Base-by-base conservation (phyloP, 2,113 vertebrate species). In the Synchiropus splendidus region DNA sequence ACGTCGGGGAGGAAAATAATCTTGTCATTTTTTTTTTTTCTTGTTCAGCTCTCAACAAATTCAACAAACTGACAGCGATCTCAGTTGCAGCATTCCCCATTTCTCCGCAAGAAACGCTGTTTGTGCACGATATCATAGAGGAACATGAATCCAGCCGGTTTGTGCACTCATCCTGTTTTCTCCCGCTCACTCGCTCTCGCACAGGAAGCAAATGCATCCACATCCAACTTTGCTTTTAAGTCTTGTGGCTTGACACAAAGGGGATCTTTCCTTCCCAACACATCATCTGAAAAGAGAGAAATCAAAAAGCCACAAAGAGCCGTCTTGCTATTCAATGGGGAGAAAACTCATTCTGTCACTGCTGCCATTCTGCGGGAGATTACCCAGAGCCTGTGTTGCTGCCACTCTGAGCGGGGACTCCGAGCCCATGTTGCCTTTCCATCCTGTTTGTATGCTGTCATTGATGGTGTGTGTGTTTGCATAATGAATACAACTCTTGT, bases 151-250 rank as follows among this genome's bases (percentile, higher is more conserved):
- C 41, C 51, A 51, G 65, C 51, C 48, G 54, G 37, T 50, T 51
- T 70, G 62, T 71, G 59, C 53, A 40, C 55, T 43, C 50, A 48
- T 47, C 42, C 45, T 36, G 41, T 12, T 12, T 11, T n/a, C 18
- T 9, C 14, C 15, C 39, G 32, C 12, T 9, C 48, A 35, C 15
- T 6, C 42, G 30, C 13, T 39, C 49, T 39, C 30, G 49, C 54
- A 54, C 44, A 35, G 52, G 49, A 43, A 32, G 32, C 65, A 64
- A 58, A 70, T 49, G 53, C 67, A 79, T 71, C 61, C 39, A 35
- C 54, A 80, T 77, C 52, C 59, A 75, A 64, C 68, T 66, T 70
- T 59, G 77, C 80, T 84, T 83, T 81, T 78, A 79, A 81, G 74
- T 76, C 51, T 39, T 61, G 63, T 75, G 79, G 75, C 70, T 73